These are phyloP conservation scores for Drosophila limbata DNA, from an alignment of 2,888 invertebrate species.

Conservation along the genomic window DNA sequence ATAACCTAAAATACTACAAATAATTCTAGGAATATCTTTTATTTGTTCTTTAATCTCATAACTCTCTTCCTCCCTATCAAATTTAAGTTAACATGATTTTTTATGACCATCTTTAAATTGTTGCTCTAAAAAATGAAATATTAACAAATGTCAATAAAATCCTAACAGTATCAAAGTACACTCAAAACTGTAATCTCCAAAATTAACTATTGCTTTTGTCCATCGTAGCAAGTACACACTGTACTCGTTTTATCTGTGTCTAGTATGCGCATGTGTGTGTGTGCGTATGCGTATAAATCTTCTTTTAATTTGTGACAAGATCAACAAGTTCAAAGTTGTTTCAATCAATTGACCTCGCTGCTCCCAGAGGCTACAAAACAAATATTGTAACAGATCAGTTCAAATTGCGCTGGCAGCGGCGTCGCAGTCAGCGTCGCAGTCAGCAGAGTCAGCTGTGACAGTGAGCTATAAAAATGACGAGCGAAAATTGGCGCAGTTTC, in stretches of 20 bases:
- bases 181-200: no score
- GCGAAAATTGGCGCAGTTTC: constrained; percentile 52
- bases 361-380: constrained; percentile 81
- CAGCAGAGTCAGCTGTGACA: constrained; percentile 2
- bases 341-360: constrained; percentile 85
- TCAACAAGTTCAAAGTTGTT: constrained; percentile 86
- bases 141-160: no score
- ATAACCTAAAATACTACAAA: no score
- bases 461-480: constrained; percentile 36
- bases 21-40: no score
- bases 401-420: constrained; percentile 47
- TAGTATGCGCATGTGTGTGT: constrained; percentile 38
- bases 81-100: no score
- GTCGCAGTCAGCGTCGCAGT: constrained; percentile 10
- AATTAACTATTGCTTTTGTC: background rate
- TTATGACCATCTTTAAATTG: no score
- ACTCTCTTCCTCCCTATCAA: no score
- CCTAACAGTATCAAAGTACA: no score
- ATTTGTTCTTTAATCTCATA: no score
- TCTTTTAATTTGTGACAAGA: constrained; percentile 86
- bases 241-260: constrained; percentile 33
- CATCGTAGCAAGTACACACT: constrained; percentile 39
- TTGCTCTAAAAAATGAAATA: no score
- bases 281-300: constrained; percentile 82
- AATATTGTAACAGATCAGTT: constrained; percentile 81